phyloP scores from a whole-genome alignment of 2,888 invertebrate genomes.

The Chrysolina haemoptera region DNA sequence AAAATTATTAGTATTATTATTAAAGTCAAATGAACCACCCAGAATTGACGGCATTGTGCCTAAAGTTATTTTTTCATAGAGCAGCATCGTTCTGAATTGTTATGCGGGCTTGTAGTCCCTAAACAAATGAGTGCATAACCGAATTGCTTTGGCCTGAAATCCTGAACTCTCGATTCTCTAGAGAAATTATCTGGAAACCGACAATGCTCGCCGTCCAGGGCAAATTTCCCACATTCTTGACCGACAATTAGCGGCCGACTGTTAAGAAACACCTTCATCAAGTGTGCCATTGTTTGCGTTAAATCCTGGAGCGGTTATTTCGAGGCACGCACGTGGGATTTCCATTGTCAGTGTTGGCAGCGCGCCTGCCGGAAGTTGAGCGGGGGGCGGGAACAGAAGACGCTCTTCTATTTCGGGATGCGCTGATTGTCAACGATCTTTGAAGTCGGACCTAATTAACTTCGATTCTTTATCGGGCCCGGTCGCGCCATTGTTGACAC shows the following conservation, averaged over 20 bases:
- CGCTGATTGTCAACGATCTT: slow-evolving; percentile 66
- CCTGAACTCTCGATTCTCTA: no score
- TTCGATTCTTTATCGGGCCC: slow-evolving; percentile 61
- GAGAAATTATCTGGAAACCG: neutral
- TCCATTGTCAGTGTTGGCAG: slow-evolving; percentile 70
- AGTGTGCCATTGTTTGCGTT: slow-evolving; percentile 57
- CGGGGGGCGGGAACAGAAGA: slow-evolving; percentile 53
- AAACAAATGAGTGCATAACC: no score
- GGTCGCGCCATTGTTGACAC: slow-evolving; percentile 56
- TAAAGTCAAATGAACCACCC: no score
- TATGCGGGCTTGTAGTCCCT: no score
- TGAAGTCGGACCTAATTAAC: slow-evolving; percentile 67
- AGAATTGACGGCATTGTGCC: no score
- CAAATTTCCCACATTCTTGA: slow-evolving; percentile 19
- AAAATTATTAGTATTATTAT: no score
- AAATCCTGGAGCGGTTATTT: slow-evolving; percentile 59
- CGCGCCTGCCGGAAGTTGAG: slow-evolving; percentile 66
- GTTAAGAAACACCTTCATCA: slow-evolving; percentile 31
- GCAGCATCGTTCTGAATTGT: no score
- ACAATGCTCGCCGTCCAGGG: neutral
- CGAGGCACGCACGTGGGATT: slow-evolving; percentile 63
- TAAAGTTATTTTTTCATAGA: no score
- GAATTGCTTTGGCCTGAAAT: no score
- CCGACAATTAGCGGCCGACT: slow-evolving; percentile 21
- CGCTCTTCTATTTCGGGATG: slow-evolving; percentile 61